phyloP scores from a whole-genome alignment of 2,113 vertebrate species.

The Solea senegalensis region DNA sequence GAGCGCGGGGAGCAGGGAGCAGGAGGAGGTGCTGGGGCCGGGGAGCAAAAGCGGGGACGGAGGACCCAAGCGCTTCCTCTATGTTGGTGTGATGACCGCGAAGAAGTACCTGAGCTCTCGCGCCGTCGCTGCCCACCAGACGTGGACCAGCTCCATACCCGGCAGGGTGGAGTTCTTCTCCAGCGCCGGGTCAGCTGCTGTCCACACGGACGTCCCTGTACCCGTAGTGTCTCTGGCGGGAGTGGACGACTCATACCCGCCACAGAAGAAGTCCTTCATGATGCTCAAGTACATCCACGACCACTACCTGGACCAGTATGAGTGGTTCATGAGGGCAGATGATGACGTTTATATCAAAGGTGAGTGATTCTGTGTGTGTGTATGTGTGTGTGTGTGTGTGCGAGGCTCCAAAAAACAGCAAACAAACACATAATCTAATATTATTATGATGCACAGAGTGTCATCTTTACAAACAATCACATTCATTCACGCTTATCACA shows the following conservation, averaged over 20 bases:
- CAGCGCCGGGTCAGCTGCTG: slow-evolving; percentile 5
- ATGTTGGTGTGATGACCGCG: slow-evolving; percentile 66
- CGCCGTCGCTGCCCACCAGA: slow-evolving; percentile 47
- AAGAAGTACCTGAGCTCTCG: slow-evolving; percentile 60
- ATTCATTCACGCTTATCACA: no score
- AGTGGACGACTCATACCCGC: slow-evolving; percentile 90
- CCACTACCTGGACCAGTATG: slow-evolving; percentile 86
- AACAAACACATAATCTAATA: no score
- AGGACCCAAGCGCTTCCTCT: slow-evolving; percentile 44
- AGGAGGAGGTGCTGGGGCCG: not conserved
- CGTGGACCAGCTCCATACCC: slow-evolving; percentile 50
- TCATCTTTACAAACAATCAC: no score
- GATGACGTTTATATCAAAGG: slow-evolving; percentile 89
- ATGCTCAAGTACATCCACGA: slow-evolving; percentile 92
- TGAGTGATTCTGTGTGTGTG: slow-evolving; percentile 11
- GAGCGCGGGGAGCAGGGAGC: not conserved
- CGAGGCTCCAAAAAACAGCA: not conserved
- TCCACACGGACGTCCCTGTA: slow-evolving; percentile 11
- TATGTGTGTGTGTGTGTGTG: not conserved
- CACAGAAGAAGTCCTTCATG: slow-evolving; percentile 92
- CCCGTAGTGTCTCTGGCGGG: slow-evolving; percentile 43
- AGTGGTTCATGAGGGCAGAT: slow-evolving; percentile 91
- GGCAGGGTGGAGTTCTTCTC: slow-evolving; percentile 63
- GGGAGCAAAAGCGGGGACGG: slow-evolving; percentile 21
- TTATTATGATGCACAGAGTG: no score